Base-by-base conservation (phyloP, 2,888 invertebrate species). In the Thelaira solivaga region DNA sequence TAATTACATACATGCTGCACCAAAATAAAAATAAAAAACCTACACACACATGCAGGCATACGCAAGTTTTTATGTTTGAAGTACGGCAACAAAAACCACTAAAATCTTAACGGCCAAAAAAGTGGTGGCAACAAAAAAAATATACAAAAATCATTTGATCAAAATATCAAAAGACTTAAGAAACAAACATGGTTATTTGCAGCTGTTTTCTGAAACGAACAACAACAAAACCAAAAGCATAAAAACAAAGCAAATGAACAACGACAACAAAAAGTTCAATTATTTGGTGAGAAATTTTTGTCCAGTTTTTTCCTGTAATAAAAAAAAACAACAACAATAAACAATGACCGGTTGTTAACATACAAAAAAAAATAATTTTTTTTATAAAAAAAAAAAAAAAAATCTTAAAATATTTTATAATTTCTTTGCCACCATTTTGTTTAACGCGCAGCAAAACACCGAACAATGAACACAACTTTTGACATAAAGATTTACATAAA, bases 321-420 rank as follows among this genome's bases (percentile, higher is more conserved):
- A 29, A 41, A 57, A 59, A 16, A 41, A 4, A 43, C 36, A 11
- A 53, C 43, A 57, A 18, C 69, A 55, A 18, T 53, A 55, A 53
- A 31, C 49, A 57, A 62, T 43, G 61, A 68, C 72, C 72, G 72
- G 72, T 67, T 77, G 67, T 49, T 68, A 36, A 36, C 20, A 45
- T 34, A 45, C 10, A 45, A 67, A 29, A 57, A 47, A 64, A 13
- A 26, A 1, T 22, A 34, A 26, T 5, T 43, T 11, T 62, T 11
- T 36, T 22, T 49, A 39, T 29, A 7, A 18, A 6, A 26, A 59
- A 68, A 65, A 34, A 39, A 43, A 24, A 65, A n/a, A 53, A 74
- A 75, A 61, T 75, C 74, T 67, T 67, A 24, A 75, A 75, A 75
- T 74, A 74, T 74, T 74, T 74, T 65, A 55, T 59, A 67, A 65